Evolutionary conservation across 2,113 vertebrate species (phyloP).

Genomic region (Serinus canaria): DNA sequence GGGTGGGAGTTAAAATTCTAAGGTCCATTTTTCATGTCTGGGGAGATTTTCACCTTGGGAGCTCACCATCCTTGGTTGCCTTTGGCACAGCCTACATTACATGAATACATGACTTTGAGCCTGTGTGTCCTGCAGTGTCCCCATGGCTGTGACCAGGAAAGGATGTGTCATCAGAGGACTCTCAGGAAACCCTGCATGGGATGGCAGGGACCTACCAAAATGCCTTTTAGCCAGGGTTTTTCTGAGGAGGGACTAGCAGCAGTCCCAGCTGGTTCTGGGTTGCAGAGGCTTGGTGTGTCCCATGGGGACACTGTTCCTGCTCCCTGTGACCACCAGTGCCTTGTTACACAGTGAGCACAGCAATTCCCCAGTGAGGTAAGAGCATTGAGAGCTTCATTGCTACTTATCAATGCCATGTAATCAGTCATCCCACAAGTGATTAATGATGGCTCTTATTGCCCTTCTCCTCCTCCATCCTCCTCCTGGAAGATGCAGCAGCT

Average conservation of each 20-base stretch:
- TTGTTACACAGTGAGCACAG: not conserved
- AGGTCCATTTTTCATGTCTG: not conserved
- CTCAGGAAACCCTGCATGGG: too few relatives aligned
- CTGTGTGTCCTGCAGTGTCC: not conserved
- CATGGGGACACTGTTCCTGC: not conserved
- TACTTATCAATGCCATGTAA: not conserved
- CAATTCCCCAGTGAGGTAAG: not conserved
- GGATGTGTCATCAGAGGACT: not conserved
- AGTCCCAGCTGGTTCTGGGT: not conserved
- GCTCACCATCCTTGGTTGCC: not conserved
- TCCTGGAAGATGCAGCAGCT: not conserved
- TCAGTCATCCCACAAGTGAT: not conserved
- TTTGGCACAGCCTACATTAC: not conserved
- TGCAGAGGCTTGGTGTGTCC: not conserved
- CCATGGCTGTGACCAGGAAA: not conserved
- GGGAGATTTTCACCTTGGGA: not conserved
- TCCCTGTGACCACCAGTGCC: not conserved
- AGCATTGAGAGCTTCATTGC: not conserved
- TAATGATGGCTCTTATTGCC: not conserved
- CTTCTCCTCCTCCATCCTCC: not conserved
- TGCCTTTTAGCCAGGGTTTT: not conserved
- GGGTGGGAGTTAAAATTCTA: not conserved
- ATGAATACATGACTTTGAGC: not conserved
- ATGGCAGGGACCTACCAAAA: not conserved
- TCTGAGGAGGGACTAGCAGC: not conserved